These are phyloP conservation scores for Pleuronectes platessa DNA, from an alignment of 2,113 vertebrate species.

Conservation along the genomic window DNA sequence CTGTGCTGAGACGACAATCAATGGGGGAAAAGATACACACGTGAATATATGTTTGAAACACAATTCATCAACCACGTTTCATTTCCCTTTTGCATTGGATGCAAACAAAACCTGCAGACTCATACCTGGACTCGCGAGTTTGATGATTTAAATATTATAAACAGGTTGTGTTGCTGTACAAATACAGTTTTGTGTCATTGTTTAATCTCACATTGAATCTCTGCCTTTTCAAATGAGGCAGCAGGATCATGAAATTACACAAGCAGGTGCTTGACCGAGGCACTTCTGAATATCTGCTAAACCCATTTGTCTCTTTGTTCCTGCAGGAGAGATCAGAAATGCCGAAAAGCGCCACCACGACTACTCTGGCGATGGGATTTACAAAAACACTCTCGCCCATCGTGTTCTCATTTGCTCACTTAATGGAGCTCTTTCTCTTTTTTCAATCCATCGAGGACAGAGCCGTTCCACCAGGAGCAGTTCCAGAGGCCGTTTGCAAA, in stretches of 20 bases:
- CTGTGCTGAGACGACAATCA: conserved; percentile 41
- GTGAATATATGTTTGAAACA: conserved; percentile 29
- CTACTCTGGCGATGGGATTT: not conserved
- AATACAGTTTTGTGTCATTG: not conserved
- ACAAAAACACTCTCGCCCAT: no score
- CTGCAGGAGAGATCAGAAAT: not conserved
- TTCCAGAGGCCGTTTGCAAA: conserved; percentile 28
- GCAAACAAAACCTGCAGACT: not conserved
- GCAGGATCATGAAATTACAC: not conserved
- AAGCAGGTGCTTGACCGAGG: not conserved
- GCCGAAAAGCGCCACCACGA: not conserved
- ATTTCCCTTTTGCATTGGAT: not conserved
- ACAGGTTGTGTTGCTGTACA: no score
- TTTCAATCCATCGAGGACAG: conserved; percentile 18
- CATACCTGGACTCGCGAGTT: not conserved
- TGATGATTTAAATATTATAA: not conserved
- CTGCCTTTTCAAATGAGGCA: not conserved
- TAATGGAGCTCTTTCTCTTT: conserved; percentile 13
- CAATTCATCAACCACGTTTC: not conserved
- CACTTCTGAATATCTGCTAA: conserved; percentile 17
- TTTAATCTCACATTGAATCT: not conserved
- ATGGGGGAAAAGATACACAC: conserved; percentile 38
- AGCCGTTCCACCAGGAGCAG: conserved; percentile 29
- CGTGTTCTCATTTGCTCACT: not conserved
- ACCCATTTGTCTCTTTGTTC: conserved; percentile 15